Percentiles rank a stretch among this genome's conserved stretches.
These are phyloP conservation scores for Lasioglossum albipes DNA, from an alignment of 1,140 invertebrate species.

Conservation along the genomic window DNA sequence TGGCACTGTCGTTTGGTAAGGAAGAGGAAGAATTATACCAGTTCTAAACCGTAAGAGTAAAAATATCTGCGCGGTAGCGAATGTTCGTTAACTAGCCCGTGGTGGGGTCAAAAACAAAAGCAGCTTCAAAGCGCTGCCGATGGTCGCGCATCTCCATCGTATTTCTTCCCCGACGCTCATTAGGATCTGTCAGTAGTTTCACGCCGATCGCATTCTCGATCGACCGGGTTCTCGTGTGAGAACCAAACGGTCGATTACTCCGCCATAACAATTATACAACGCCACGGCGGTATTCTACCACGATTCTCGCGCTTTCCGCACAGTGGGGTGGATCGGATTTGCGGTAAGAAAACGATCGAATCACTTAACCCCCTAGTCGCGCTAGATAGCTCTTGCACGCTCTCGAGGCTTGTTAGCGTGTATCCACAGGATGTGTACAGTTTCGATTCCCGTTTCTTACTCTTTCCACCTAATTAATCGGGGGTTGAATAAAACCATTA, in stretches of 20 bases:
- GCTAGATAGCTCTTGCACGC: neutral
- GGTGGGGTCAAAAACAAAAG: slow-evolving; percentile 9
- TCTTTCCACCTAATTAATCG: too few species aligned
- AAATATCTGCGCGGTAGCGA: too few species aligned
- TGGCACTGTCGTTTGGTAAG: neutral
- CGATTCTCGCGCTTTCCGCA: neutral
- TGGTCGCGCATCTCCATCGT: neutral
- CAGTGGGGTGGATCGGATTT: neutral
- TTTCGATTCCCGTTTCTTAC: too few species aligned
- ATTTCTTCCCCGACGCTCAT: slow-evolving; percentile 24
- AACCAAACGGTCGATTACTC: slow-evolving; percentile 3
- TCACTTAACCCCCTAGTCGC: neutral
- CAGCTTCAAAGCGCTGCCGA: slow-evolving; percentile 11
- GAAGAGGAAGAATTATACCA: neutral
- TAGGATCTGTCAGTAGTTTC: slow-evolving; percentile 43
- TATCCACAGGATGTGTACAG: neutral
- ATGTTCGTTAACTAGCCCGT: neutral
- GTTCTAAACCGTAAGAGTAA: too few species aligned
- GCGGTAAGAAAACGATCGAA: slow-evolving; percentile 10
- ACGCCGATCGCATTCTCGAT: slow-evolving; percentile 44
- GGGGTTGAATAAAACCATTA: too few species aligned
- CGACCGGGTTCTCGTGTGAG: slow-evolving; percentile 18
- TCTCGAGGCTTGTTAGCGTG: neutral
- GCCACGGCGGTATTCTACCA: neutral
- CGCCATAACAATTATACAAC: slow-evolving; percentile 31